These are phyloP conservation scores for Hydrolagus colliei DNA, from an alignment of 2,797 vertebrate species.

Conservation along the genomic window DNA sequence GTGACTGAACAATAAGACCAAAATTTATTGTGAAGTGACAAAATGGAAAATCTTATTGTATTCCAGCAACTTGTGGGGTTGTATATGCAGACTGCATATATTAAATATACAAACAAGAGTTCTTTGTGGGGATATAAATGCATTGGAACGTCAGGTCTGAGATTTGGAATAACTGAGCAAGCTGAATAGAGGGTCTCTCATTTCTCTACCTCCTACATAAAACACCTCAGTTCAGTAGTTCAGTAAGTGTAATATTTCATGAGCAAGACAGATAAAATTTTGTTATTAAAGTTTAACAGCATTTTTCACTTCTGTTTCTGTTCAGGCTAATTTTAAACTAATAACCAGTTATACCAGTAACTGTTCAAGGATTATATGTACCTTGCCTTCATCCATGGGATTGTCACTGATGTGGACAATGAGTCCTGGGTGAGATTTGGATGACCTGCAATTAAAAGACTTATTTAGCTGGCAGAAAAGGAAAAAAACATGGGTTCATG, in stretches of 20 bases:
- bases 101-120: too few species aligned
- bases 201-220: too few species aligned
- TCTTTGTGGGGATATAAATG: too few species aligned
- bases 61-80: too few species aligned
- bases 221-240: not conserved
- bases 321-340: not conserved
- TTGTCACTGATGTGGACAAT: slow-evolving; percentile 98
- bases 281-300: not conserved
- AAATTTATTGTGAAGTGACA: too few species aligned
- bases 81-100: too few species aligned
- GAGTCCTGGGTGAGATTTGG: slow-evolving; percentile 92
- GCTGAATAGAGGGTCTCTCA: too few species aligned
- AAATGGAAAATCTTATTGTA: too few species aligned
- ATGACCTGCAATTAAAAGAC: slow-evolving; percentile 64
- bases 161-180: too few species aligned
- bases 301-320: not conserved
- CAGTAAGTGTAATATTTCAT: not conserved
- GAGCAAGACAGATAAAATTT: not conserved
- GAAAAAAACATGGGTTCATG: not conserved
- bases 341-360: not conserved
- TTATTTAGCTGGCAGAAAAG: not conserved
- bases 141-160: too few species aligned
- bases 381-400: slow-evolving; percentile 98
- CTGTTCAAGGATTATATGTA: slow-evolving; percentile 43
- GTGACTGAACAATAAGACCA: too few species aligned